A percentile compares a stretch with the other conserved stretches of the same genome.
phyloP scores from a whole-genome alignment of 2,888 invertebrate species.

The Drosophila paranaensis region DNA sequence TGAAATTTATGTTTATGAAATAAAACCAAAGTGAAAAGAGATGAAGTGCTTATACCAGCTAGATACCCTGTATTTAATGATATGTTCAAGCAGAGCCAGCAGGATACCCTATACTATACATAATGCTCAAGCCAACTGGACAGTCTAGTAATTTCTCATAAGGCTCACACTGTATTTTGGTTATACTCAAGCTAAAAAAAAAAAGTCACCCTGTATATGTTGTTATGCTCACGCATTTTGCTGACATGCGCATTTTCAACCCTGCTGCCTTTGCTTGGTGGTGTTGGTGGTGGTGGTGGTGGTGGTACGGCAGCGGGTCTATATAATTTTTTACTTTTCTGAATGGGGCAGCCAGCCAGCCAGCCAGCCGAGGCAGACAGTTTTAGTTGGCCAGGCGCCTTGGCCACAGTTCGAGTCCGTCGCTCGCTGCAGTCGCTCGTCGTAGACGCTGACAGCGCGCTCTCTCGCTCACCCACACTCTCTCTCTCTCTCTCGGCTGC shows the following conservation, averaged over 20 bases:
- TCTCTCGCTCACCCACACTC: conserved; percentile 15
- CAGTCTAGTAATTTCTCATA: neutral
- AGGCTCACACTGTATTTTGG: conserved; percentile 58
- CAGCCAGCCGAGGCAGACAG: conserved; percentile 1
- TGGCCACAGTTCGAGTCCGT: conserved; percentile 58
- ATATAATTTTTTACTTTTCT: conserved; percentile 33
- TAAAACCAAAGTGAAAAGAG: conserved; percentile 33
- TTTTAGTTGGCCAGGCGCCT: conserved; percentile 34
- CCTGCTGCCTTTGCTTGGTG: conserved; percentile 33
- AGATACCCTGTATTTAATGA: conserved; percentile 68
- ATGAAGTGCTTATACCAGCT: conserved; percentile 39
- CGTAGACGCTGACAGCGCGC: conserved; percentile 38
- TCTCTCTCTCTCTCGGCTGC: neutral
- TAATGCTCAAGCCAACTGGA: no score
- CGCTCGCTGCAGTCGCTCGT: conserved; percentile 66
- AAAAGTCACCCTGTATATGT: conserved; percentile 18
- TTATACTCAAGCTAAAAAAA: neutral
- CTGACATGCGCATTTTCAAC: conserved; percentile 81
- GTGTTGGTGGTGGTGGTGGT: conserved; percentile 27
- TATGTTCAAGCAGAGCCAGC: neutral
- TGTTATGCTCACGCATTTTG: conserved; percentile 46
- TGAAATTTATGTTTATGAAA: conserved; percentile 23
- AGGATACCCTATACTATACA: neutral
- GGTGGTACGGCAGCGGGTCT: conserved; percentile 17
- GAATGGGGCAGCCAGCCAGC: conserved; percentile 42